These are phyloP conservation scores for Arrhopalites spinosus DNA, from an alignment of 2,888 invertebrate genomes.

Conservation along the genomic window DNA sequence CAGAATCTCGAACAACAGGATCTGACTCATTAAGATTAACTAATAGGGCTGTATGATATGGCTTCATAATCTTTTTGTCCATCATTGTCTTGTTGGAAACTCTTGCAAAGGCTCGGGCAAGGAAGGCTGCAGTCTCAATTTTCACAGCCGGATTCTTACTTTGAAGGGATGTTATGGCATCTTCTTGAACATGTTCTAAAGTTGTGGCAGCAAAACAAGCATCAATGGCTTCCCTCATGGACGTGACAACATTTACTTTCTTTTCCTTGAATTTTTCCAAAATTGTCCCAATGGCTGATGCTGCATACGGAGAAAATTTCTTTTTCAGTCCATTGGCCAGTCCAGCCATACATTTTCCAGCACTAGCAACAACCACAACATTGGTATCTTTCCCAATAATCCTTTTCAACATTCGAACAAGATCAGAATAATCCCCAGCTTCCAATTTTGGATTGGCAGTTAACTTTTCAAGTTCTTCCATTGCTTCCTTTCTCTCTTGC, in stretches of 20 bases:
- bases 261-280: slow-evolving; percentile 98
- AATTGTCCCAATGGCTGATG: slow-evolving; percentile 74
- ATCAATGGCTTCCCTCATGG: slow-evolving; percentile 87
- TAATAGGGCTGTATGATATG: slow-evolving; percentile 74
- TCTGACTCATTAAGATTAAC: slow-evolving; percentile 82
- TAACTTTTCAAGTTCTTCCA: slow-evolving; percentile 80
- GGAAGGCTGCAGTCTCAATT: slow-evolving; percentile 81
- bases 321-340: slow-evolving; percentile 85
- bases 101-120: slow-evolving; percentile 80
- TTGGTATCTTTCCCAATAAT: slow-evolving; percentile 93
- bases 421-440: slow-evolving; percentile 88
- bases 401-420: slow-evolving; percentile 83
- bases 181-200: slow-evolving; percentile 83
- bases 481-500: slow-evolving; percentile 92
- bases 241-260: slow-evolving; percentile 85
- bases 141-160: slow-evolving; percentile 92
- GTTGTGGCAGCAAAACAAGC: slow-evolving; percentile 79
- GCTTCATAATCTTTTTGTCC: slow-evolving; percentile 88
- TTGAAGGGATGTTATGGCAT: slow-evolving; percentile 80
- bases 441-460: slow-evolving; percentile 81
- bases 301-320: slow-evolving; percentile 83
- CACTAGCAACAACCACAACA: slow-evolving; percentile 86
- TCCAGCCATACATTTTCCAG: slow-evolving; percentile 79
- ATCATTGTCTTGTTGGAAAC: slow-evolving; percentile 72
- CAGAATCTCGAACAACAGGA: slow-evolving; percentile 87